These are phyloP conservation scores for Gobiocypris rarus DNA, from an alignment of 2,113 vertebrate species.

Conservation along the genomic window DNA sequence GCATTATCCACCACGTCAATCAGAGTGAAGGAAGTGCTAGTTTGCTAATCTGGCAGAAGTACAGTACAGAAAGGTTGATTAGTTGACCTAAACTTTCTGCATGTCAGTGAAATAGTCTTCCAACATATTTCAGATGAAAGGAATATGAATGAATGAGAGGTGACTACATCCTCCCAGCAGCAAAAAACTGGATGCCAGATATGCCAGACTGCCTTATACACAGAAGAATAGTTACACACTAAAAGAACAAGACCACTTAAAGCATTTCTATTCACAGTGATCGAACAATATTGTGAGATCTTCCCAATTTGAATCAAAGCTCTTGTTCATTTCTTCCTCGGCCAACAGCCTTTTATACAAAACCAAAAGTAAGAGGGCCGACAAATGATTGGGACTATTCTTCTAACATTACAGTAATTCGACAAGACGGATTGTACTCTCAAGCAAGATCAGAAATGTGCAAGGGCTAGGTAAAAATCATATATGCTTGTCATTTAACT, in stretches of 20 bases:
- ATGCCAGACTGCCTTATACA: neutral
- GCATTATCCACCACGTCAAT: constrained; percentile 71
- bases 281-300: constrained; percentile 36
- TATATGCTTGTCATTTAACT: constrained; percentile 65
- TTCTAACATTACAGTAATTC: constrained; percentile 62
- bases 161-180: constrained; percentile 2
- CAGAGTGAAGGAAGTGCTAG: constrained; percentile 64
- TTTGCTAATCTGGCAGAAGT: constrained; percentile 52
- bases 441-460: constrained; percentile 65
- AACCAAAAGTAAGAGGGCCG: constrained; percentile 50
- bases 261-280: constrained; percentile 40
- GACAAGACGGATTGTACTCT: constrained; percentile 65
- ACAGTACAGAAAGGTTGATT: constrained; percentile 72
- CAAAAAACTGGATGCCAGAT: constrained; percentile 32
- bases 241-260: constrained; percentile 22
- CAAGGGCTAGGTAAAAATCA: constrained; percentile 66
- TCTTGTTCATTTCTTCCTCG: constrained; percentile 47
- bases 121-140: constrained; percentile 19
- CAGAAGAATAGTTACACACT: neutral
- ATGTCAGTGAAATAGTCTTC: constrained; percentile 68
- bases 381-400: constrained; percentile 63
- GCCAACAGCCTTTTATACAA: constrained; percentile 57
- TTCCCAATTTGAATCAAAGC: constrained; percentile 43
- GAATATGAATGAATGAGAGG: constrained; percentile 48
- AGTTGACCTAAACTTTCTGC: constrained; percentile 73